phyloP scores from a whole-genome alignment of 1,140 invertebrate genomes.

The Drosophila micromelanica region DNA sequence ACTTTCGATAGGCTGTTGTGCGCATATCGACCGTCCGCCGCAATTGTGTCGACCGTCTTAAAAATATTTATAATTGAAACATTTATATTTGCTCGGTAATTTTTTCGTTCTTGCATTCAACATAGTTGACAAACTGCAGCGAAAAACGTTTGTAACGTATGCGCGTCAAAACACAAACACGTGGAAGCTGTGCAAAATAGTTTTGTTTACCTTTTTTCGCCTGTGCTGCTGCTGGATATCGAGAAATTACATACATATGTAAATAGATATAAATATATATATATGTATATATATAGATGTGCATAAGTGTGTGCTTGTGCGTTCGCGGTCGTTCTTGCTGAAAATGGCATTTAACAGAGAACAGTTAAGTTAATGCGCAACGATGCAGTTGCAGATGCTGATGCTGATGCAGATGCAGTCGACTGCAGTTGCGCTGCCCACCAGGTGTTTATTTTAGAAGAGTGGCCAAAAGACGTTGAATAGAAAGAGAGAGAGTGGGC shows the following conservation, averaged over 20 bases:
- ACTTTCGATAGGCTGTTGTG: constrained; percentile 24
- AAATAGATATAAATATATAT: constrained; percentile 21
- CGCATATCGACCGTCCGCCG: constrained; percentile 20
- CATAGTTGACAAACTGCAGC: constrained; percentile 11
- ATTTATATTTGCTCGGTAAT: constrained; percentile 62
- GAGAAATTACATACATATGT: constrained; percentile 50
- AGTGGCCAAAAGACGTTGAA: constrained; percentile 56
- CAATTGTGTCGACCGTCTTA: constrained; percentile 27
- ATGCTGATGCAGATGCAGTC: constrained; percentile 22
- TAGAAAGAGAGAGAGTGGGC: too few species aligned
- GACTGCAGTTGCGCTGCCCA: constrained; percentile 38
- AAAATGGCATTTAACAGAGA: constrained; percentile 45
- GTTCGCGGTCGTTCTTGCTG: constrained; percentile 1
- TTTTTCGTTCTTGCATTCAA: constrained; percentile 50
- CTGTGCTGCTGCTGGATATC: constrained; percentile 41
- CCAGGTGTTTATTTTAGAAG: constrained; percentile 51
- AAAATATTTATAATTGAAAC: constrained; percentile 66
- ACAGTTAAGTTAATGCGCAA: constrained; percentile 51
- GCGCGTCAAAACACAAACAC: not conserved
- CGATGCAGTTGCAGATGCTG: constrained; percentile 33
- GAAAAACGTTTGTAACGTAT: constrained; percentile 16
- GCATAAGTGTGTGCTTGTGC: constrained; percentile 9
- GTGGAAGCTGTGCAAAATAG: constrained; percentile 30
- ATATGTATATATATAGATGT: constrained; percentile 13
- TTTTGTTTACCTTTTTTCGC: constrained; percentile 77